Base-by-base conservation (phyloP, 2,888 invertebrate genomes). In the Chrysopilus asiliformis region DNA sequence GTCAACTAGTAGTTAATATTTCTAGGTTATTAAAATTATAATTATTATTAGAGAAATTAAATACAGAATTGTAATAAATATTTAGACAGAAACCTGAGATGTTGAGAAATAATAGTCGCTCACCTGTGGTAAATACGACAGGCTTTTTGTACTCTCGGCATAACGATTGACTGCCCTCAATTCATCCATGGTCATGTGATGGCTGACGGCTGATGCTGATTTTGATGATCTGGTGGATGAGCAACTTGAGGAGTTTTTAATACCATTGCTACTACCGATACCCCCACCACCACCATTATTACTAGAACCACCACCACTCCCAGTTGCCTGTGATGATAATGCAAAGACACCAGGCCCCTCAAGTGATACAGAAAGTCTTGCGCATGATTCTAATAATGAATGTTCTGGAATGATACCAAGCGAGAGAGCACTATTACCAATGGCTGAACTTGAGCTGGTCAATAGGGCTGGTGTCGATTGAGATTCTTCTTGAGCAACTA, bases 61-160 rank as follows among this genome's bases (percentile, higher is more conserved):
- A 26, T 16, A 7, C 18, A 22, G n/a, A 16, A 29, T 14, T 10
- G 16, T 14, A 13, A 29, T 8, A 29, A 4, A 29, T n/a, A 12
- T 32, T 54, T 52, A 60, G 51, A 60, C 57, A 51, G 57, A 60
- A 52, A 59, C 57, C 52, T 58, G 55, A 50, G 59, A 57, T 51
- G 55, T 56, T 47, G 55, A 53, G 55, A 58, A 56, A 53, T 55
- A 58, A 50, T 59, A 55, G 52, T 65, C 59, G 61, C 68, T 67
- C 72, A 89, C 89, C 79, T 85, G 85, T 46, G 89, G 89, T 55
- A 91, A 72, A 65, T 85, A 90, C 53, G 86, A 84, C 53, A 90
- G 75, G 62, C 86, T 86, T 64, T 85, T 83, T 42, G 87, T 89
- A 64, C 86, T 87, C 67, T 89, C 89, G 15, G 87, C 87, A 62